Evolutionary conservation across 2,888 invertebrate species (phyloP).

Genomic region (Lottia gigantea): DNA sequence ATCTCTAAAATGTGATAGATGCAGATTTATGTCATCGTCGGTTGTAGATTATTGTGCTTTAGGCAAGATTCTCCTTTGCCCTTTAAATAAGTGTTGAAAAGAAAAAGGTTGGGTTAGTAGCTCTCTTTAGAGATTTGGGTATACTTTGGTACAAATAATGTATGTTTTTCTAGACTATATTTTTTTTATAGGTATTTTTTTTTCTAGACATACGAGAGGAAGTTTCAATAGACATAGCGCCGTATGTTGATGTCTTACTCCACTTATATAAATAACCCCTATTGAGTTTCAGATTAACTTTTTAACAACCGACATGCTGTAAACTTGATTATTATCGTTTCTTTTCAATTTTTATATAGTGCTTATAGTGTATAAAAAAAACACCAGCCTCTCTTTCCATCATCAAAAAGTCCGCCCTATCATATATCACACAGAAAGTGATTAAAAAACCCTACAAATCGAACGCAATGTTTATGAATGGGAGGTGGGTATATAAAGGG

Average conservation of each 20-base stretch:
- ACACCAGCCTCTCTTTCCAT: neutral
- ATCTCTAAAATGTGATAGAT: too few species aligned
- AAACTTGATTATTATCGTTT: neutral
- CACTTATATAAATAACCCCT: constrained; percentile 1
- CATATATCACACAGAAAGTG: neutral
- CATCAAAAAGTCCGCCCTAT: neutral
- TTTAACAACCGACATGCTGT: constrained; percentile 6
- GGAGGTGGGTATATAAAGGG: neutral
- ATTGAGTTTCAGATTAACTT: constrained; percentile 4
- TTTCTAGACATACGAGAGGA: neutral
- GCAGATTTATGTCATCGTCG: too few species aligned
- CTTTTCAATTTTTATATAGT: neutral
- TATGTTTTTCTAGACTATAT: too few species aligned
- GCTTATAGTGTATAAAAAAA: neutral
- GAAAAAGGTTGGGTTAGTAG: too few species aligned
- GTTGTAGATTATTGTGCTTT: too few species aligned
- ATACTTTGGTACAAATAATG: too few species aligned
- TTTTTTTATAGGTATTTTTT: too few species aligned
- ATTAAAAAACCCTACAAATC: constrained; percentile 9
- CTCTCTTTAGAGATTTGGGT: too few species aligned
- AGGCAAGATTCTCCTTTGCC: too few species aligned
- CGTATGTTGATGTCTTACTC: neutral
- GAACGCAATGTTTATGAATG: neutral
- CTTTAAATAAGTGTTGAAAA: too few species aligned
- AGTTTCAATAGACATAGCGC: neutral